Evolutionary conservation across 2,888 invertebrate genomes (phyloP).

Genomic region (Scaptodrosophila latifasciaeformis): DNA sequence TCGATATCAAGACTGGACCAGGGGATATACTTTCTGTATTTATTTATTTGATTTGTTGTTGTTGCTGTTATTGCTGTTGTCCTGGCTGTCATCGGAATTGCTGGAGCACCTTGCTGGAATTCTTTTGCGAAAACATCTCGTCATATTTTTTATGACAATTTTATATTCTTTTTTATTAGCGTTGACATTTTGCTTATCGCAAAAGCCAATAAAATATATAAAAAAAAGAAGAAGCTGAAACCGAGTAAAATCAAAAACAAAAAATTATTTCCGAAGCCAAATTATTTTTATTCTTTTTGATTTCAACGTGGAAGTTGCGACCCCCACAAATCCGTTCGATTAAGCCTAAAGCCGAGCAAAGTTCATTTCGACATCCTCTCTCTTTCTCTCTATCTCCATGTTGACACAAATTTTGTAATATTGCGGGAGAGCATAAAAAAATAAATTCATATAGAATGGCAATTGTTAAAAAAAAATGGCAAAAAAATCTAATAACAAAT

Average conservation of each 20-base stretch:
- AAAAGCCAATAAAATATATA: slow-evolving; percentile 37
- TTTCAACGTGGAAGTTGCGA: not conserved
- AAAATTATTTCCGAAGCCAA: slow-evolving; percentile 44
- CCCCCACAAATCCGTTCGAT: no score
- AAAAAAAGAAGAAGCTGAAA: no score
- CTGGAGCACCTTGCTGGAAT: slow-evolving; percentile 14
- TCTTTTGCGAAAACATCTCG: slow-evolving; percentile 32
- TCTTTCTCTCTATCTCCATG: no score
- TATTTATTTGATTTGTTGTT: slow-evolving; percentile 51
- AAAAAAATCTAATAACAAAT: no score
- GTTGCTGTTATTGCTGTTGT: slow-evolving; percentile 20
- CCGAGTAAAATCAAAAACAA: slow-evolving; percentile 19
- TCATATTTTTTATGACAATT: slow-evolving; percentile 46
- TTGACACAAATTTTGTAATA: no score
- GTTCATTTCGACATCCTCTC: no score
- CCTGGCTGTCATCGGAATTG: not conserved
- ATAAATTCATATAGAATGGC: no score
- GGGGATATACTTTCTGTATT: slow-evolving; percentile 1
- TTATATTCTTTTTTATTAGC: slow-evolving; percentile 52
- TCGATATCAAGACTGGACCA: no score
- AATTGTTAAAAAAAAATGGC: no score
- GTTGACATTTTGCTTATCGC: slow-evolving; percentile 53
- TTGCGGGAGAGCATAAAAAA: no score
- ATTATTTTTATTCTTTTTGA: slow-evolving; percentile 10
- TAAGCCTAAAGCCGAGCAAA: no score